Evolutionary conservation across 92 coral and sea anemone species (phyloP).

Genomic region (Micromussa lordhowensis): DNA sequence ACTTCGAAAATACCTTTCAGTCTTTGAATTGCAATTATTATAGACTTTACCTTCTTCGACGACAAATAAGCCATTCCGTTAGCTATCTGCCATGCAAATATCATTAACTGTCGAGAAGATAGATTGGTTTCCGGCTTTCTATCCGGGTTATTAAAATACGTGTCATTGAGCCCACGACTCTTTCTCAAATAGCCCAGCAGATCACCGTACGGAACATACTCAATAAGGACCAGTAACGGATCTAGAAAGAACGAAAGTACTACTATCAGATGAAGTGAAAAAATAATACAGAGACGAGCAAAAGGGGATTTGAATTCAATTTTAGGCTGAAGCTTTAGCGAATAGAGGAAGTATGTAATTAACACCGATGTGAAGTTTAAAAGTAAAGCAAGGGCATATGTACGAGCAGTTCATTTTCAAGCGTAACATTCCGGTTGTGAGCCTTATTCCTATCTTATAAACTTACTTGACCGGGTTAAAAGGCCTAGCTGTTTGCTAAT

Average conservation of each 20-base stretch:
- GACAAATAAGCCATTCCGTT: conserved; percentile 51
- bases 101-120: conserved; percentile 34
- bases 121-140: conserved; percentile 28
- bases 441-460: background rate
- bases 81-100: conserved; percentile 53
- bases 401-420: background rate
- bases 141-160: conserved; percentile 44
- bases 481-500: too few relatives aligned
- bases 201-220: conserved; percentile 50
- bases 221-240: conserved; percentile 47
- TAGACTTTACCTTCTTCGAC: conserved; percentile 33
- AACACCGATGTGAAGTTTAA: background rate
- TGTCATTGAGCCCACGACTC: conserved; percentile 55
- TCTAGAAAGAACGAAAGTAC: background rate
- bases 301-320: background rate
- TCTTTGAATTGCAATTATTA: background rate
- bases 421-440: background rate
- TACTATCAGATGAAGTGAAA: background rate
- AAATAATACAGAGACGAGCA: background rate
- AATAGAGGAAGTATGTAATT: background rate
- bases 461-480: too few relatives aligned
- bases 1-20: background rate
- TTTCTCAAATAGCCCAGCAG: conserved; percentile 49
- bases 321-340: background rate
- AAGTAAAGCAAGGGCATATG: background rate